A percentile compares a stretch with the other conserved stretches of the same genome.
Evolutionary conservation across 1,140 invertebrate species (phyloP).

Genomic region (Pseudomyrmex dendroicus): DNA sequence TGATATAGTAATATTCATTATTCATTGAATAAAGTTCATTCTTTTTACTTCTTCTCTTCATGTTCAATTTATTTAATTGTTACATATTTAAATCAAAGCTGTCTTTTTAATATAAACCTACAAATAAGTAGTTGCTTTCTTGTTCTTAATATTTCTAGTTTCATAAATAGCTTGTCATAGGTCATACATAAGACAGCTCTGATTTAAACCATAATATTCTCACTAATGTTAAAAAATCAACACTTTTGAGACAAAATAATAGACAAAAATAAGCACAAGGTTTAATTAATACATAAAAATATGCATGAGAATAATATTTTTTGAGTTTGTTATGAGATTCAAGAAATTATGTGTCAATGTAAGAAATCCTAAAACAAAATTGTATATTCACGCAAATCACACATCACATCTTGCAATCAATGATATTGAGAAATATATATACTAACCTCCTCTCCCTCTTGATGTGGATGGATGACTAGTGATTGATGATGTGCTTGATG

Average conservation of each 20-base stretch:
- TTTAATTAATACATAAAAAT: too few relatives aligned
- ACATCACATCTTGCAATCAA: constrained; percentile 67
- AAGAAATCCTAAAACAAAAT: constrained; percentile 45
- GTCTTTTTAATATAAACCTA: too few relatives aligned
- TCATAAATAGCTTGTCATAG: too few relatives aligned
- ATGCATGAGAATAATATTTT: background rate
- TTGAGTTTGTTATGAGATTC: constrained; percentile 22
- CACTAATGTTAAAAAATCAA: too few relatives aligned
- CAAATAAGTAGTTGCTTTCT: too few relatives aligned
- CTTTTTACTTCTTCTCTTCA: constrained; percentile 27
- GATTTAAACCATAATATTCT: too few relatives aligned
- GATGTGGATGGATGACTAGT: constrained; percentile 83
- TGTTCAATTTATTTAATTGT: too few relatives aligned
- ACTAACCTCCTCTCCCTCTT: constrained; percentile 81
- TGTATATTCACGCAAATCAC: constrained; percentile 63
- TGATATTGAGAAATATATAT: constrained; percentile 38
- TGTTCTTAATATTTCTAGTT: too few relatives aligned
- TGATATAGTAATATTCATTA: constrained; percentile 12
- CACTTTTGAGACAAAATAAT: too few relatives aligned
- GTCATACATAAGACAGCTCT: too few relatives aligned
- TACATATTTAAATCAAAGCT: too few relatives aligned
- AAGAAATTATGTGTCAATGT: constrained; percentile 26
- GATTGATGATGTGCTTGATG: constrained; percentile 72
- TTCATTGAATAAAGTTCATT: background rate
- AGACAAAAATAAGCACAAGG: too few relatives aligned